Conservation (phyloP, 2,888 invertebrate species). For the Serripes groenlandicus region DNA sequence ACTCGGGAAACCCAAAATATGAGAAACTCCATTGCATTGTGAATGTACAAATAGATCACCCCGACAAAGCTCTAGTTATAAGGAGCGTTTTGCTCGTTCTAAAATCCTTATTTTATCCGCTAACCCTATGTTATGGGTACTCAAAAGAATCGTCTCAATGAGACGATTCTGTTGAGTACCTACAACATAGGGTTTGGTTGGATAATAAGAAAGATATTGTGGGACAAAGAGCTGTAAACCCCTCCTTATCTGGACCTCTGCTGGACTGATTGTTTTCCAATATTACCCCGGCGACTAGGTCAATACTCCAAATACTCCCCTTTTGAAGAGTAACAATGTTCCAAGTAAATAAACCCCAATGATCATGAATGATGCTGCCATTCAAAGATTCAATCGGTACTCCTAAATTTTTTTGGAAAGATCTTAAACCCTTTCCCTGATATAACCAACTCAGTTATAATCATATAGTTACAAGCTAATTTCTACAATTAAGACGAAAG, state of each 20-base stretch:
- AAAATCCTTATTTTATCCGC: no score
- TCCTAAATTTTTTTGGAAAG: no score
- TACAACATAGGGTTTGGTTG: no score
- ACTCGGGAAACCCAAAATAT: slow-evolving; percentile 17
- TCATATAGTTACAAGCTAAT: no score
- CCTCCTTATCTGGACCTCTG: no score
- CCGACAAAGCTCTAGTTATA: slow-evolving; percentile 3
- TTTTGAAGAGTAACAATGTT: slow-evolving; percentile 7
- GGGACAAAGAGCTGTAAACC: no score
- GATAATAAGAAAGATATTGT: no score
- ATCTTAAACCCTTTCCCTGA: background rate
- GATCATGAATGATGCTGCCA: slow-evolving; percentile 39
- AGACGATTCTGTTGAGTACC: no score
- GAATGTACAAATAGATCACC: slow-evolving; percentile 47
- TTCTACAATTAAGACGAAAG: no score
- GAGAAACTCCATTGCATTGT: slow-evolving; percentile 27
- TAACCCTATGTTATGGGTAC: no score
- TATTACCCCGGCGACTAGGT: slow-evolving; percentile 32
- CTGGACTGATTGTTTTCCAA: slow-evolving; percentile 54
- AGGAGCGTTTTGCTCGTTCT: no score
- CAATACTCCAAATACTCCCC: slow-evolving; percentile 14
- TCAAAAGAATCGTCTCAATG: no score
- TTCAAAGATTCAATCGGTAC: slow-evolving; percentile 23
- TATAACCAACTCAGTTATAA: background rate
- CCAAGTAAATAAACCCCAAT: slow-evolving; percentile 15